These are phyloP conservation scores for Labroides dimidiatus DNA, from an alignment of 2,797 vertebrate genomes.

Conservation along the genomic window DNA sequence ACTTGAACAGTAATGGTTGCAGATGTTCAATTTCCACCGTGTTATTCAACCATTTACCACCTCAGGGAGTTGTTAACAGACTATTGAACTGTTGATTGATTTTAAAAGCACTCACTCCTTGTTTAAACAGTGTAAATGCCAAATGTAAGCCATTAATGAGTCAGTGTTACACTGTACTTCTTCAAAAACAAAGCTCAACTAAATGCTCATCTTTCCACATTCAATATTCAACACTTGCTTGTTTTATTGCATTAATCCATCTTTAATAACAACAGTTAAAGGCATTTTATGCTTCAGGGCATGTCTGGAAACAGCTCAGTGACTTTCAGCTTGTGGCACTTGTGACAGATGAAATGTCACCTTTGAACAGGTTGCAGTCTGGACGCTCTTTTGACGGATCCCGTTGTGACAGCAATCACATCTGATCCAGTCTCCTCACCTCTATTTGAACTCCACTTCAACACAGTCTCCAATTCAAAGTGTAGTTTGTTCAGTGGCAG, in stretches of 20 bases:
- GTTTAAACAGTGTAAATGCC: constrained; percentile 14
- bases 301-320: background rate
- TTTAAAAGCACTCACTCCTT: constrained; percentile 16
- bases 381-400: constrained; percentile 29
- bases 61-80: background rate
- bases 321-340: constrained; percentile 24
- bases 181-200: constrained; percentile 7
- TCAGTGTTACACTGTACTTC: background rate
- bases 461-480: background rate
- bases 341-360: constrained; percentile 50
- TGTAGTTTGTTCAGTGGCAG: background rate
- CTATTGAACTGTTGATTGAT: constrained; percentile 22
- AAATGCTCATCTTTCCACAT: background rate
- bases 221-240: background rate
- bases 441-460: constrained; percentile 19
- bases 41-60: constrained; percentile 4
- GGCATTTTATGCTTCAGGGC: constrained; percentile 3
- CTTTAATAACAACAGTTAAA: background rate
- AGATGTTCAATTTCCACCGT: background rate
- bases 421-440: constrained; percentile 29
- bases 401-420: constrained; percentile 39
- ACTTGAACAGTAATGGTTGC: background rate
- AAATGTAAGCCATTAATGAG: background rate
- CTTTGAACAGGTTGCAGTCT: constrained; percentile 42
- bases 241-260: background rate